Conservation (phyloP, 2,113 vertebrate species). For the Hyla sarda region DNA sequence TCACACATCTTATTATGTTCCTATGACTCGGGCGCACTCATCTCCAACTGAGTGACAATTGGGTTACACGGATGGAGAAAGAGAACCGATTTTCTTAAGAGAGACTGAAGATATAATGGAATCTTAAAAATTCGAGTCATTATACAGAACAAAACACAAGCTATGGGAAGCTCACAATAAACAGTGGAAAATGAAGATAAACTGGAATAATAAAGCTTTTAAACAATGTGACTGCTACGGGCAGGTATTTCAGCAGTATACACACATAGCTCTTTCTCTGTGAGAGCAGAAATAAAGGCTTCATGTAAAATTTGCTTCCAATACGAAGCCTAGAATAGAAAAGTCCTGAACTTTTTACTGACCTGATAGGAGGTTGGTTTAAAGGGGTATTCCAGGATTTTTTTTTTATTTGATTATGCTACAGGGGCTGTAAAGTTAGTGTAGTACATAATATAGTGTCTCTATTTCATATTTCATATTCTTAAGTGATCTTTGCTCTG, state of each 20-base stretch:
- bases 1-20: constrained; percentile 3
- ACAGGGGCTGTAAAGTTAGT: too few species aligned
- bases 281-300: not conserved
- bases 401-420: too few species aligned
- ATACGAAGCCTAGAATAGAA: not conserved
- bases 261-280: not conserved
- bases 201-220: not conserved
- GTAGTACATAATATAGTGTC: too few species aligned
- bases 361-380: not conserved
- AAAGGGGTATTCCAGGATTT: too few species aligned
- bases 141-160: not conserved
- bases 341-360: not conserved
- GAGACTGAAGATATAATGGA: not conserved
- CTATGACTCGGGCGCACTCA: not conserved
- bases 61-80: not conserved
- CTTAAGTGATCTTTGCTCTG: too few species aligned
- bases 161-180: not conserved
- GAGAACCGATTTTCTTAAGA: not conserved
- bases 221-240: not conserved
- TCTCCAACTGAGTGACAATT: constrained; percentile 39
- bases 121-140: not conserved
- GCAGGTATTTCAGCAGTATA: not conserved
- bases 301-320: not conserved
- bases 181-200: not conserved
- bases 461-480: too few species aligned